phyloP scores from a whole-genome alignment of 2,888 invertebrate genomes.

The Lampropteryx suffumata region DNA sequence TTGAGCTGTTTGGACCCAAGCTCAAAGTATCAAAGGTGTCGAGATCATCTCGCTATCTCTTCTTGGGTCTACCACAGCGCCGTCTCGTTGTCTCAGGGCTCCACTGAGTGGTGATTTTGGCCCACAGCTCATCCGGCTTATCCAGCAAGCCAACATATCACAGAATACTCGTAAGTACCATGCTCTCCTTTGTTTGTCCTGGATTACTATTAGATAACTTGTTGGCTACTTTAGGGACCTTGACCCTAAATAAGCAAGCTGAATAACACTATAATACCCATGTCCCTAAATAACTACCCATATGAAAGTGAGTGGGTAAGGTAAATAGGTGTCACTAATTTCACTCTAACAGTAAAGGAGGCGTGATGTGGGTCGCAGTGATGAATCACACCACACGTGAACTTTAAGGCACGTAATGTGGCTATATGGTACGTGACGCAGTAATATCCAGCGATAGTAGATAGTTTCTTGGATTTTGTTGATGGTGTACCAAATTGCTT shows the following conservation, averaged over 20 bases:
- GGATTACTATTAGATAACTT: too few species aligned
- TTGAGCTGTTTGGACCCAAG: too few species aligned
- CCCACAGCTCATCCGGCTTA: too few species aligned
- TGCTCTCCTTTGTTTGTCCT: too few species aligned
- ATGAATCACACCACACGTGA: slow-evolving; percentile 68
- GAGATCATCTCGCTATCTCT: too few species aligned
- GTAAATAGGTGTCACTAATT: slow-evolving; percentile 40
- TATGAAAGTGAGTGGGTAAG: slow-evolving; percentile 34
- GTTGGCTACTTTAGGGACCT: background rate
- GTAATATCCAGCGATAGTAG: slow-evolving; percentile 44
- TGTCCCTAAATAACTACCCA: slow-evolving; percentile 30
- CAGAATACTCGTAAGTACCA: too few species aligned
- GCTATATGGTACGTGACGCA: slow-evolving; percentile 61
- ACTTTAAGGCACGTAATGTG: slow-evolving; percentile 49
- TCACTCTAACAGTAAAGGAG: slow-evolving; percentile 49
- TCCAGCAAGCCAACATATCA: too few species aligned
- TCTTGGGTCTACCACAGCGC: too few species aligned
- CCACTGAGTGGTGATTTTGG: too few species aligned
- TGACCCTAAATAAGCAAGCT: background rate
- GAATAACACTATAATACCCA: slow-evolving; percentile 8
- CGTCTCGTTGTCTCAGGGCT: too few species aligned
- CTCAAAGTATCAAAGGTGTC: too few species aligned
- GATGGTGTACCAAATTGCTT: slow-evolving; percentile 22
- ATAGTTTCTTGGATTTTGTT: slow-evolving; percentile 33
- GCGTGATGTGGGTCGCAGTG: slow-evolving; percentile 63